Evolutionary conservation across 2,113 vertebrate genomes (phyloP).

Genomic region (Hylia prasina): DNA sequence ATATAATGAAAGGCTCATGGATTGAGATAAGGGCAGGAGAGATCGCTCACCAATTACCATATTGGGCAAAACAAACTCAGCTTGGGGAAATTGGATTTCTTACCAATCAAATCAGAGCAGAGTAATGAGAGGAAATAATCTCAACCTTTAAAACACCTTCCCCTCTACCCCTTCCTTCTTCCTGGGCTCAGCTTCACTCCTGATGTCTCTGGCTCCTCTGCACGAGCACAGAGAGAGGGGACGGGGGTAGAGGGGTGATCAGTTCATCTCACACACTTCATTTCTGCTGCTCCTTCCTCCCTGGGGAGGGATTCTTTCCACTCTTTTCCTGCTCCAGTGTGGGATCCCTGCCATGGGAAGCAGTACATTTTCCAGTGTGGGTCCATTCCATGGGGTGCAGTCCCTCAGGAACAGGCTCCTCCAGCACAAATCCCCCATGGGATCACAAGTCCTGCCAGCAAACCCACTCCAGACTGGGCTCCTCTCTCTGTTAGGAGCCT

Average conservation of each 20-base stretch:
- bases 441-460: background rate
- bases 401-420: background rate
- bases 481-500: background rate
- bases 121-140: background rate
- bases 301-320: background rate
- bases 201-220: background rate
- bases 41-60: background rate
- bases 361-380: background rate
- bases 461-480: background rate
- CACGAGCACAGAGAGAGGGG: background rate
- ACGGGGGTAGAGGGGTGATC: too few relatives aligned
- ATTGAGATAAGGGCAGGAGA: background rate
- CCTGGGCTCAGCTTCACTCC: background rate
- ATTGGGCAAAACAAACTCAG: background rate
- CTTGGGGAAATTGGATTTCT: background rate
- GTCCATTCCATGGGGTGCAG: background rate
- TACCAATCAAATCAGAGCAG: background rate
- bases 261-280: fast-evolving
- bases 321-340: background rate
- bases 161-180: background rate
- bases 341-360: too few relatives aligned
- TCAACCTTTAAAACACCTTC: background rate
- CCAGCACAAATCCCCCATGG: background rate
- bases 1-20: background rate
- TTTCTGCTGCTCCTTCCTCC: background rate